phyloP scores from a whole-genome alignment of 2,888 invertebrate genomes.

The Leptura quadrifasciata region DNA sequence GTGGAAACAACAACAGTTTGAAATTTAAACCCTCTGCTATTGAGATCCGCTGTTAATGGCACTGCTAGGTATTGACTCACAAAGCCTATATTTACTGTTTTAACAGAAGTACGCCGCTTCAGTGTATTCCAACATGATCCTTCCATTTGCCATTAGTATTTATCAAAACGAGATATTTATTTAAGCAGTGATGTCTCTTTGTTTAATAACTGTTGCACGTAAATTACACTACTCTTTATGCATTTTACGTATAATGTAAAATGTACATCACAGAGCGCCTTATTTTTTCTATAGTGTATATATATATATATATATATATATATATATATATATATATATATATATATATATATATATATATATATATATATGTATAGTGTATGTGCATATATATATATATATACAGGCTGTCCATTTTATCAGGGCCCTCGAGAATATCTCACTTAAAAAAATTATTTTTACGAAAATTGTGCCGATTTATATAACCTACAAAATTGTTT shows the following conservation, averaged over 20 bases:
- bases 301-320: no score
- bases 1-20: constrained; percentile 24
- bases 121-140: constrained; percentile 17
- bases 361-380: no score
- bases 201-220: background rate
- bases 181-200: background rate
- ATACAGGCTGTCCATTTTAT: no score
- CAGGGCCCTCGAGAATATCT: no score
- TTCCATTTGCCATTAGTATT: constrained; percentile 22
- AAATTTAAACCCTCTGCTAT: constrained; percentile 27
- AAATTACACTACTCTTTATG: background rate
- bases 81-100: constrained; percentile 46
- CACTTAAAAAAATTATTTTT: no score
- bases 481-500: no score
- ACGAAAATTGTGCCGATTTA: no score
- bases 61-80: constrained; percentile 44
- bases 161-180: constrained; percentile 2
- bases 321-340: no score
- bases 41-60: constrained; percentile 42
- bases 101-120: constrained; percentile 27
- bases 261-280: background rate
- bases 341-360: no score
- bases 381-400: no score
- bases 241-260: background rate
- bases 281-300: no score